A percentile compares a stretch with the other conserved stretches of the same genome.
These are phyloP conservation scores for Amblyjoppa proteus DNA, from an alignment of 2,888 invertebrate genomes.

Conservation along the genomic window DNA sequence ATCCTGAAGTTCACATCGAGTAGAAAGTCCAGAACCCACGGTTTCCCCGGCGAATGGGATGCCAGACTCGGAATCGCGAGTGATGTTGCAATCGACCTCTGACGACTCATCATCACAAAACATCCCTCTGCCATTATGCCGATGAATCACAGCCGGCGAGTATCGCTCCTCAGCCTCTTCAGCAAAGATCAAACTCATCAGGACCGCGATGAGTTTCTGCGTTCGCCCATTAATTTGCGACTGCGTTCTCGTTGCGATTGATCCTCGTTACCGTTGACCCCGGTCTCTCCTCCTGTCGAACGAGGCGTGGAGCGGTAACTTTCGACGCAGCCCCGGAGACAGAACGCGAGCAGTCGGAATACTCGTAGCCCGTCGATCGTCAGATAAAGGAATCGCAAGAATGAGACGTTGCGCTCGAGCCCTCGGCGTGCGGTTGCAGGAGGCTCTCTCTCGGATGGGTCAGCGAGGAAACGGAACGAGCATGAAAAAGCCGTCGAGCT, in stretches of 20 bases:
- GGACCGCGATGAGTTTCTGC: background rate
- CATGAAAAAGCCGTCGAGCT: constrained; percentile 25
- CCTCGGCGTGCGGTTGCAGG: background rate
- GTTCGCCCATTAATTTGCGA: background rate
- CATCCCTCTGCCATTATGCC: background rate
- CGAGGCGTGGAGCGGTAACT: background rate
- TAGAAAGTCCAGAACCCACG: constrained; percentile 14
- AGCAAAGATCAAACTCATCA: background rate
- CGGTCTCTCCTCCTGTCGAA: background rate
- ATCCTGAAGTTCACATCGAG: constrained; percentile 1
- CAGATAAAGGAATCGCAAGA: background rate
- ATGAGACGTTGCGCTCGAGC: constrained; percentile 9
- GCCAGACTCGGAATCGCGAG: background rate
- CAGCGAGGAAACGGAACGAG: constrained; percentile 4
- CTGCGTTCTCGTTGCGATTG: background rate
- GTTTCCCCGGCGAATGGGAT: background rate
- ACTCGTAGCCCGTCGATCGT: background rate
- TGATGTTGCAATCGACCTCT: constrained; percentile 11
- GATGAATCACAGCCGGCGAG: background rate
- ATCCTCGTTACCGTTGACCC: background rate
- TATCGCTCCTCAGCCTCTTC: background rate
- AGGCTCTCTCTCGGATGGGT: background rate
- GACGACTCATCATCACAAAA: background rate
- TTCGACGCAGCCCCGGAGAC: background rate
- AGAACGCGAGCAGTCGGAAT: background rate